Base-by-base conservation (phyloP, 2,797 vertebrate species). In the Sphaeramia orbicularis region DNA sequence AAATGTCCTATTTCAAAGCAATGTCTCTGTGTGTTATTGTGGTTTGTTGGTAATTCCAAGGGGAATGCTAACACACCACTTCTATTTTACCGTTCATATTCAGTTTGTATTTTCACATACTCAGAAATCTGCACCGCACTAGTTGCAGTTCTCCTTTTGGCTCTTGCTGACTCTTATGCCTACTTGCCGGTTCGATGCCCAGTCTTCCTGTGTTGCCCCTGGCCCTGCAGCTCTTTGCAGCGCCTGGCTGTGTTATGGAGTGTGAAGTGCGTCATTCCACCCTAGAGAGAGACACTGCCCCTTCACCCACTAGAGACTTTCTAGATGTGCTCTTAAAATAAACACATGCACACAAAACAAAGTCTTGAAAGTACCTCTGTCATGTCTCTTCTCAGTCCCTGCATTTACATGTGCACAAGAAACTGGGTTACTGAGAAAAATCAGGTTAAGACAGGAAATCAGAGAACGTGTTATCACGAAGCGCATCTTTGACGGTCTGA, bases 231-330 rank as follows among this genome's bases (percentile, higher is more conserved):
- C 38, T 68, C 65, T 60, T 74, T 64, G 77, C 75, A 57, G 19
- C 1, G 55, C 70, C 56, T 60, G 36, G 50, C 67, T 65, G 61
- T 48, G 58, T 81, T 69, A 45, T 60, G 44, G 77, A 65, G 63
- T 89, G 86, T 74, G 72, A 91, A 80, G 77, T 90, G 77, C 80
- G 67, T 91, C 89, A 90, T 64, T 65, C 66, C 38, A 67, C 68
- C 43, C 69, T 11, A 74, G 65, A 72, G 70, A 74, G 70, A 50
- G 45, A 65, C 65, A 32, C 55, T 40, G 27, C 59, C 54, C 35
- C 42, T 66, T 55, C 52, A 35, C 48, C 18, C 6, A 0, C 44
- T 63, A 77, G 35, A 67, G 59, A 68, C 38, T 80, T 58, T 57
- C 13, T 64, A 58, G 45, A 78, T 71, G 50, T 72, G 14, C 49